Evolutionary conservation across 1,140 invertebrate genomes (phyloP), one percentile per base, ranked within the genome.

Genomic region (Holotrichia oblita): DNA sequence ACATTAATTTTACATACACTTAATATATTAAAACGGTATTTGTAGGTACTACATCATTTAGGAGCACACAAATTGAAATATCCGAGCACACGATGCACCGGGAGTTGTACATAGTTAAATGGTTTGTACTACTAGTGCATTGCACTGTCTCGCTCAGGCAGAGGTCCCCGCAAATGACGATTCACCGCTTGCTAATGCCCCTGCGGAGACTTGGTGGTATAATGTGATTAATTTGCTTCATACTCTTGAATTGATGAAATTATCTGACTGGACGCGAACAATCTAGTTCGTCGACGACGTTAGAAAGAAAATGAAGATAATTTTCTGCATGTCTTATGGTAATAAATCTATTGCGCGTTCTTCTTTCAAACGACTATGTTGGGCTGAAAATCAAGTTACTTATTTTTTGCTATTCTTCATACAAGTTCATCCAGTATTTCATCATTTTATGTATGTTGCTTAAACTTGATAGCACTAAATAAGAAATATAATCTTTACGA

Each of bases 111-210:
- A n/a, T n/a, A 64, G 24, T 6, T 10, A 20, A 64, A 64, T 48
- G n/a, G 44, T n/a, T 12, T 48, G n/a, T 48, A 48, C 8, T 48
- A 10, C 12, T 12, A 48, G 61, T 64, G 61, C 61, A 64, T 64
- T 64, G 61, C 61, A 64, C 61, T 64, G 61, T 64, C 61, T 64
- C 61, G 61, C 17, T 17, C 61, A 64, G 61, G 61, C 61, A 64
- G 61, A 27, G 24, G 61, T 64, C 61, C 61, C 61, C 61, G 4
- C 61, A 22, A 64, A 64, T 64, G 61, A 64, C 17, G 61, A 20
- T 64, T 20, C 61, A 20, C 61, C 24, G 61, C 61, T 20, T 64
- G 61, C 22, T 64, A 64, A 64, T 64, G 61, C 24, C 22, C 61
- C 61, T 64, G 17, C 24, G 61, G 17, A 27, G 61, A 64, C 61